Percentiles rank a stretch among this genome's conserved stretches.
Conservation (phyloP, 1,140 invertebrate species). For the Chlorops oryzae region DNA sequence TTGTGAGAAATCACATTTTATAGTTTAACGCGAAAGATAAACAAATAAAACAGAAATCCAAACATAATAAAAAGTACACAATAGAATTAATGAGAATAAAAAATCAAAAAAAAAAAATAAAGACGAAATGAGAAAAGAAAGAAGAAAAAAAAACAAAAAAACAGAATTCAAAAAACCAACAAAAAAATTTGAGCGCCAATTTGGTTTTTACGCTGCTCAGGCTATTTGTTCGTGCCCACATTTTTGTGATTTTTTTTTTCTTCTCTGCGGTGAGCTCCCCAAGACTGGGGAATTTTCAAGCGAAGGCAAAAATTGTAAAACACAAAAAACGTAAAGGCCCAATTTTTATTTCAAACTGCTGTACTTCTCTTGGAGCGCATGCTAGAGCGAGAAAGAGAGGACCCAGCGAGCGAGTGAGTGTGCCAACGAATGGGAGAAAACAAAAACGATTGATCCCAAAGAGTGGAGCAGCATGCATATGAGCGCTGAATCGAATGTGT, state of each 20-base stretch:
- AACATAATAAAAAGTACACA: not conserved
- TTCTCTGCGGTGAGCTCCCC: too few species aligned
- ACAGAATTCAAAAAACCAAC: conserved; percentile 14
- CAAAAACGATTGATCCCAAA: too few species aligned
- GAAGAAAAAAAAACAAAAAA: not conserved
- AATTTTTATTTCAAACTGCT: conserved; percentile 10
- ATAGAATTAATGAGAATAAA: not conserved
- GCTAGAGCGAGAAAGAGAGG: conserved; percentile 1
- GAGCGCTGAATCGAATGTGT: too few species aligned
- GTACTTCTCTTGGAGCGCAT: too few species aligned
- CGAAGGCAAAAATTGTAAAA: too few species aligned
- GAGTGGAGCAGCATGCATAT: too few species aligned
- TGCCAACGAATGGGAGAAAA: not conserved
- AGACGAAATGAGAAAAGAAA: not conserved
- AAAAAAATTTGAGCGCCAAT: too few species aligned
- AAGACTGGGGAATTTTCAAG: too few species aligned
- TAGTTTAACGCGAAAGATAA: too few species aligned
- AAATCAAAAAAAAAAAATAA: conserved; percentile 13
- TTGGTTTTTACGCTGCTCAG: not conserved
- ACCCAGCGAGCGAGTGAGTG: not conserved
- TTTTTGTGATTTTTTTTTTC: too few species aligned
- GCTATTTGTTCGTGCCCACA: conserved; percentile 16
- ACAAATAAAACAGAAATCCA: not conserved
- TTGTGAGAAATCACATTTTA: too few species aligned
- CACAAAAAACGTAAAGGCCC: not conserved